phyloP scores from a whole-genome alignment of 2,888 invertebrate genomes.

The Cotesia congregata region DNA sequence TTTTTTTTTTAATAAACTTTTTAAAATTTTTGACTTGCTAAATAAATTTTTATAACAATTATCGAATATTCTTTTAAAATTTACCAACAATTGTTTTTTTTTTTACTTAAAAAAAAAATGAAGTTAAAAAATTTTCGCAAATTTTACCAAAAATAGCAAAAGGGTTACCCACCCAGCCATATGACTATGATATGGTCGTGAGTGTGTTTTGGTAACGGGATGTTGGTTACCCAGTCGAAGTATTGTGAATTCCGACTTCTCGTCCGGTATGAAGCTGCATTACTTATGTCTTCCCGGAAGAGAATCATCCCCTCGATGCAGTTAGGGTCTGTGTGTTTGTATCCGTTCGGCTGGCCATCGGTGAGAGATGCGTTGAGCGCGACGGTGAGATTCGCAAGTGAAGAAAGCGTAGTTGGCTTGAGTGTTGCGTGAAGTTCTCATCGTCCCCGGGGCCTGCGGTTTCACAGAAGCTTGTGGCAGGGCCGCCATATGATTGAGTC shows the following conservation, averaged over 20 bases:
- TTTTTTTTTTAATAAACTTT: too few relatives aligned
- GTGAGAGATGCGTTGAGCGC: neutral
- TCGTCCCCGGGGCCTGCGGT: too few relatives aligned
- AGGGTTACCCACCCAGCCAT: neutral
- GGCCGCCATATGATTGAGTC: too few relatives aligned
- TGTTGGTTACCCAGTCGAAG: neutral
- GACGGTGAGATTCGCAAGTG: too few relatives aligned
- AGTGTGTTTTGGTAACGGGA: neutral
- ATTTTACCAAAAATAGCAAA: neutral
- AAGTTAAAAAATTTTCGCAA: neutral
- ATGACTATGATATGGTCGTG: neutral
- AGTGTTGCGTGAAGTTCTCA: too few relatives aligned
- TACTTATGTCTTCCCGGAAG: neutral
- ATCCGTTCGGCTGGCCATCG: neutral
- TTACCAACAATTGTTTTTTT: too few relatives aligned
- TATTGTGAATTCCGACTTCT: neutral
- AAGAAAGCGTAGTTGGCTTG: too few relatives aligned
- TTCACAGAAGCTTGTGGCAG: too few relatives aligned
- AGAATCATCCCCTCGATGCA: neutral
- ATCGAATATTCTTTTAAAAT: too few relatives aligned
- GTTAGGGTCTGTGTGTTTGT: neutral
- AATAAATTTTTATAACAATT: too few relatives aligned
- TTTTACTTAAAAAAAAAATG: slow-evolving; percentile 20
- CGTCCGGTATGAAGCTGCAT: neutral
- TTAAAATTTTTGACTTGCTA: too few relatives aligned